Conservation (phyloP, 2,797 vertebrate species). For the Sebastes nivosus region DNA sequence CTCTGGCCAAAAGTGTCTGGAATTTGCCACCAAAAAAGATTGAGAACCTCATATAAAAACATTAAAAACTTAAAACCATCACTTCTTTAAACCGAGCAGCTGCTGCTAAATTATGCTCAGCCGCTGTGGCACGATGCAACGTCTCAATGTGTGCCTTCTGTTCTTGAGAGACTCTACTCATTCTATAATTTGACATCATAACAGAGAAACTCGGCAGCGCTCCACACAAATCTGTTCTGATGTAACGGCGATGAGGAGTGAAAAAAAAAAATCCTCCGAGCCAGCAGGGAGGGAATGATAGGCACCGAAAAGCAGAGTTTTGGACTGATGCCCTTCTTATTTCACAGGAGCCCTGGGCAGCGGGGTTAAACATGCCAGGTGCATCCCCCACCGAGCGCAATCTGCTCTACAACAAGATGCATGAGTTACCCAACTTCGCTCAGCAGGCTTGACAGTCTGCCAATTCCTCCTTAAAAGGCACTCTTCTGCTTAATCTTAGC, state of each 20-base stretch:
- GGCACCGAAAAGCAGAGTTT: constrained; percentile 37
- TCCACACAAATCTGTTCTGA: constrained; percentile 40
- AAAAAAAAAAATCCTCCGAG: background rate
- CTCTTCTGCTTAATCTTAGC: constrained; percentile 55
- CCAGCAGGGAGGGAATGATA: constrained; percentile 28
- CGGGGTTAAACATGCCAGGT: constrained; percentile 64
- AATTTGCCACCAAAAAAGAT: background rate
- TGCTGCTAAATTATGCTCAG: constrained; percentile 17
- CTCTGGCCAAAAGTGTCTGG: background rate
- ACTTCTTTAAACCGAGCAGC: constrained; percentile 26
- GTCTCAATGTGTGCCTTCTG: constrained; percentile 43
- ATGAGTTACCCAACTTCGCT: constrained; percentile 47
- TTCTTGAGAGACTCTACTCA: constrained; percentile 39
- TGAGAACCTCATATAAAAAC: background rate
- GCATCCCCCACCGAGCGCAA: constrained; percentile 58
- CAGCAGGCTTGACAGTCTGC: constrained; percentile 57
- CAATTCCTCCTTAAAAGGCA: constrained; percentile 38
- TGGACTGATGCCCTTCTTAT: constrained; percentile 53
- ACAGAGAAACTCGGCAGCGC: constrained; percentile 33
- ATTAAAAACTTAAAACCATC: background rate
- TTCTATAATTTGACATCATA: constrained; percentile 51
- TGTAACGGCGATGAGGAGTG: background rate
- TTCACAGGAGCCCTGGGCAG: constrained; percentile 51
- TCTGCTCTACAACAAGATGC: constrained; percentile 65
- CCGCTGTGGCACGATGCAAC: background rate